A percentile compares a stretch with the other conserved stretches of the same genome.
Conservation (phyloP, 2,797 vertebrate species). For the Pempheris klunzingeri region DNA sequence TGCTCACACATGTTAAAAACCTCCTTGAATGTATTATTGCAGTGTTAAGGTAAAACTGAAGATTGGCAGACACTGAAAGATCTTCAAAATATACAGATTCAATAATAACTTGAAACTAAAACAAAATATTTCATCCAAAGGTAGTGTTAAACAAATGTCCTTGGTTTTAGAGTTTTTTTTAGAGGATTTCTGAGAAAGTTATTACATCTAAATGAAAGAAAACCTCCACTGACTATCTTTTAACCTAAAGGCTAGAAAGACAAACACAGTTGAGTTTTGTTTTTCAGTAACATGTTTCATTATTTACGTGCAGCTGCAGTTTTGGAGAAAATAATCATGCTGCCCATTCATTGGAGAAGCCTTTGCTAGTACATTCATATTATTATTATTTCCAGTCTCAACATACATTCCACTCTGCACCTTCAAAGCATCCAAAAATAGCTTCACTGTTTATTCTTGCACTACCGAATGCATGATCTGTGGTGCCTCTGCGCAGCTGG, state of each 20-base stretch:
- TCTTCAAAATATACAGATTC: neutral
- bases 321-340: constrained; percentile 15
- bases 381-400: constrained; percentile 11
- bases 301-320: constrained; percentile 19
- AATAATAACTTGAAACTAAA: neutral
- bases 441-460: constrained; percentile 18
- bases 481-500: neutral
- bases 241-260: neutral
- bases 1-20: neutral
- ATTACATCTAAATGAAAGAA: constrained; percentile 26
- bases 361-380: constrained; percentile 5
- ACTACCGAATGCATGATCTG: neutral
- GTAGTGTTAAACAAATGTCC: constrained; percentile 10
- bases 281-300: constrained; percentile 9
- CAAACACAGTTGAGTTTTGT: neutral
- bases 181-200: constrained; percentile 10
- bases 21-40: neutral
- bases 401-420: constrained; percentile 24
- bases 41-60: neutral
- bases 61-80: constrained; percentile 1
- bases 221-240: neutral
- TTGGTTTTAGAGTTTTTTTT: constrained; percentile 7
- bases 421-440: constrained; percentile 53
- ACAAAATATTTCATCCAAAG: constrained; percentile 13
- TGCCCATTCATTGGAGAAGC: constrained; percentile 8